phyloP scores from a whole-genome alignment of 2,113 vertebrate genomes.

The Stegostoma tigrinum region DNA sequence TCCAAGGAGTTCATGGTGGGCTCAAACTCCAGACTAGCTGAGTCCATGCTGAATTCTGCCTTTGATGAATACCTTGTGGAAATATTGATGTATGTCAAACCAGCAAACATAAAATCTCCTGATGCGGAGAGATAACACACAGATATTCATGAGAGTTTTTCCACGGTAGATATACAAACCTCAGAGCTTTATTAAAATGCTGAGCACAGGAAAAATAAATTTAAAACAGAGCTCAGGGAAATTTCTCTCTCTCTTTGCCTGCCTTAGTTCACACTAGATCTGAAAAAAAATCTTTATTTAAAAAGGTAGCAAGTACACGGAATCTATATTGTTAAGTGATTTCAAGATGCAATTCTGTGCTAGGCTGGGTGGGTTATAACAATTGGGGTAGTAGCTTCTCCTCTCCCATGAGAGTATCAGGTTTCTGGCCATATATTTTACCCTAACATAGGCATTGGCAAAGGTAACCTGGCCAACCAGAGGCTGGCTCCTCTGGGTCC shows the following conservation, averaged over 20 bases:
- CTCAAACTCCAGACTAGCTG: neutral
- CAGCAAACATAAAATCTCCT: neutral
- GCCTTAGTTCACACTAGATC: neutral
- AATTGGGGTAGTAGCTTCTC: neutral
- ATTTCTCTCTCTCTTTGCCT: neutral
- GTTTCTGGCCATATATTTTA: neutral
- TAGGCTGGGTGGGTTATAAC: neutral
- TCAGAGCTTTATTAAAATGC: neutral
- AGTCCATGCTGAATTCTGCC: neutral
- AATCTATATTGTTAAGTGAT: neutral
- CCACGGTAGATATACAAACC: neutral
- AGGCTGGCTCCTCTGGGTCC: too few species aligned
- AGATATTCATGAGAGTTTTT: neutral
- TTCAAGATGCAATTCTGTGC: neutral
- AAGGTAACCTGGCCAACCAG: too few species aligned
- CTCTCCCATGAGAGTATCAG: neutral
- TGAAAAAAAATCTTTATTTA: neutral
- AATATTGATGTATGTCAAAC: conserved; percentile 2
- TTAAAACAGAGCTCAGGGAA: neutral
- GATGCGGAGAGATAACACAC: neutral
- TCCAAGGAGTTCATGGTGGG: neutral
- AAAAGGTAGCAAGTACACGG: neutral
- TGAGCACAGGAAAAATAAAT: neutral
- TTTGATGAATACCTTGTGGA: neutral
- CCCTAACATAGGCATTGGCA: too few species aligned